Evolutionary conservation across 2,797 vertebrate genomes (phyloP), one percentile per base, ranked within the genome.

Genomic region (Microctenopoma stevenorrisi): DNA sequence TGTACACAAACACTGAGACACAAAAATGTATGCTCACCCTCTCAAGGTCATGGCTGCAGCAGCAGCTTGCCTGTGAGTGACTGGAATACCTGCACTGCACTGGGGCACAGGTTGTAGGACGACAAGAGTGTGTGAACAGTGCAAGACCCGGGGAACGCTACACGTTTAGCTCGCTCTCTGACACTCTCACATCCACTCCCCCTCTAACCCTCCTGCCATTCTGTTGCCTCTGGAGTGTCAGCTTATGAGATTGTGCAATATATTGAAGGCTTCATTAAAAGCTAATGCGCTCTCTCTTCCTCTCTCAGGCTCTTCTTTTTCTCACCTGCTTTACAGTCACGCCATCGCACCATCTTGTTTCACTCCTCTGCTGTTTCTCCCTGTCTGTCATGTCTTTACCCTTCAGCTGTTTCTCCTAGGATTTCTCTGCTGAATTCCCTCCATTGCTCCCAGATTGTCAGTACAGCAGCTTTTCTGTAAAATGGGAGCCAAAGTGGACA

Each of bases 231-330:
- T 28, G 22, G 51, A 74, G 68, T 70, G 78, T 74, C 74, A 72
- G 78, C 78, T 78, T 42, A 74, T 72, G 68, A 61, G 70, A 65
- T 37, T 47, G 67, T 42, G 37, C 1, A 16, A 74, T 48, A 28
- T 51, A 43, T 67, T 44, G 79, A 72, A 60, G 65, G 73, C 76
- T 80, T 81, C 68, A 72, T 83, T 82, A 82, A 68, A 81, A 55
- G 61, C 64, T 26, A 64, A 55, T 38, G 72, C 47, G 33, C 7
- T 51, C 28, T n/a, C 35, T 6, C n/a, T 25, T 22, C 25, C 26
- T 28, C 59, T 12, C 14, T n/a, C 26, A 35, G 5, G 13, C 22
- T 22, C 35, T 38, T 22, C 51, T 66, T 33, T 3, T 4, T 28
- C 49, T 57, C 48, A 16, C 47, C 66, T 74, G 60, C 48, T 43